A percentile compares a stretch with the other conserved stretches of the same genome.
Evolutionary conservation across 1,140 invertebrate species (phyloP).

Genomic region (Anadara kagoshimensis): DNA sequence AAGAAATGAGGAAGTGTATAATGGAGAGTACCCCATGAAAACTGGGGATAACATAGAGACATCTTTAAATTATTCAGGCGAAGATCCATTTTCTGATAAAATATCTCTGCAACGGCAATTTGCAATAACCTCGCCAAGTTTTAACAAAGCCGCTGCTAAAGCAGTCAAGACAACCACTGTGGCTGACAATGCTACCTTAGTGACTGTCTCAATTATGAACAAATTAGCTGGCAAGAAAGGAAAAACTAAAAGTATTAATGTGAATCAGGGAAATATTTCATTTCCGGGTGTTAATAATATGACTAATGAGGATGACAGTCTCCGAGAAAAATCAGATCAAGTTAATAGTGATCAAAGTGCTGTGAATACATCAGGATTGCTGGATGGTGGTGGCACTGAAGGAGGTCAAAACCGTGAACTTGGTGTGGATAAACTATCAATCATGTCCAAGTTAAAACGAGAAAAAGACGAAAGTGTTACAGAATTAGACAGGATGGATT

Average conservation of each 20-base stretch:
- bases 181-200: constrained; percentile 56
- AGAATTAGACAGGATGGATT: constrained; percentile 49
- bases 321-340: neutral
- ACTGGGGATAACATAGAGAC: too few relatives aligned
- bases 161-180: constrained; percentile 65
- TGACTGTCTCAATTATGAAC: constrained; percentile 64
- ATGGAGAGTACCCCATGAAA: too few relatives aligned
- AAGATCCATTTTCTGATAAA: too few relatives aligned
- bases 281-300: neutral
- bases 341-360: constrained; percentile 26
- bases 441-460: constrained; percentile 34
- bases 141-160: constrained; percentile 57
- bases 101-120: neutral
- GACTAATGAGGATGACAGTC: neutral
- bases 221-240: constrained; percentile 22
- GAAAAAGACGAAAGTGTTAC: constrained; percentile 17
- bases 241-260: constrained; percentile 11
- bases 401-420: constrained; percentile 10
- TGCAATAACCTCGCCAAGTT: constrained; percentile 62
- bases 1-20: too few relatives aligned
- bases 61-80: too few relatives aligned
- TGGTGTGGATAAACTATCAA: constrained; percentile 12
- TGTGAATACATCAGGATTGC: too few relatives aligned
- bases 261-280: neutral
- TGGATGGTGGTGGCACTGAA: neutral